Base-by-base conservation (phyloP, 2,113 vertebrate species). In the Megaceryle maxima region DNA sequence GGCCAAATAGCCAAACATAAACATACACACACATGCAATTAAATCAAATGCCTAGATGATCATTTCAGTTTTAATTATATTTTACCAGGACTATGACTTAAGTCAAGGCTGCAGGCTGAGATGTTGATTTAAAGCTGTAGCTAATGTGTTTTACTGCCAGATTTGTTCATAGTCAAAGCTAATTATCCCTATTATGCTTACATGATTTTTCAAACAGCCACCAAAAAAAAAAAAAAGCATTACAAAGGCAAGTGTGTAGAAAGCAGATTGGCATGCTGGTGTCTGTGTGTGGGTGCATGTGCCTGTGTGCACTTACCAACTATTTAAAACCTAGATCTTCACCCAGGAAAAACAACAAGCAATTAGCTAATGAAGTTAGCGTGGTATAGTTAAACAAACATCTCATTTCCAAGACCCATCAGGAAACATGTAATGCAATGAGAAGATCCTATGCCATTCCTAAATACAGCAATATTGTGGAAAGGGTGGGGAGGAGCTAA, bases 181-280 rank as follows among this genome's bases (percentile, higher is more conserved):
- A 98, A 98, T 98, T 96, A 97, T 86, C 87, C 91, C 93, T 96
- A 96, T 96, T 97, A 97, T 80, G 94, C 81, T 90, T 96, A 94
- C 74, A 96, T 83, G 80, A 92, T 95, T 95, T 96, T 95, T 92
- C 51, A 85, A 93, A 91, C 81, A 93, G 90, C 83, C 37, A 67
- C 37, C 2, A 26, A 25, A 69, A n/a, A 80, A 75, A 35, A 77
- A 80, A 74, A 48, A 77, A 24, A 43, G 43, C 79, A 90, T 91
- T 92, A 21, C 89, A 88, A 85, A 90, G 68, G 75, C 10, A 18
- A 69, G 20, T 9, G 1, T 33, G 83, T 53, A 75, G 89, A 51
- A 90, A 80, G 55, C 75, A 90, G 73, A 84, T 35, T 88, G 89
- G 78, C 6, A 1, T 72, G 51, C 9, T 35, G 46, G 43, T 25